phyloP scores from a whole-genome alignment of 37 sponge, comb jelly and placozoan species.

The Amphimedon queenslandica region DNA sequence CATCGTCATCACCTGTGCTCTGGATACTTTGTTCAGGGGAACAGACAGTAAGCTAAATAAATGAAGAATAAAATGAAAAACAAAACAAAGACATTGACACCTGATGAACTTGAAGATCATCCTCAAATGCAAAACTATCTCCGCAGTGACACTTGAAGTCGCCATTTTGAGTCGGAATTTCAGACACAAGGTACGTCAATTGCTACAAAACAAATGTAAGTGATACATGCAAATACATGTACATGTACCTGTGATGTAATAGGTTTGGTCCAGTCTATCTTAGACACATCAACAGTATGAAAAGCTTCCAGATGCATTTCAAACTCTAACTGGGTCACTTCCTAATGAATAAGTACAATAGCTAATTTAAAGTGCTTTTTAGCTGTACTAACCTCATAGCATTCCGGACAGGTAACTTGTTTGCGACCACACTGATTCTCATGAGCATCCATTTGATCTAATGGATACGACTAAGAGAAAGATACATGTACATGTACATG shows the following conservation, averaged over 20 bases:
- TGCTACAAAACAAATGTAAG: not conserved
- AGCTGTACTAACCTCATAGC: slow-evolving; percentile 29
- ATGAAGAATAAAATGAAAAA: not conserved
- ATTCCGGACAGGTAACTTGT: slow-evolving; percentile 35
- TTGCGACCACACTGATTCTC: slow-evolving; percentile 61
- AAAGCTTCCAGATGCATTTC: slow-evolving; percentile 64
- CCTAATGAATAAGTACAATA: slow-evolving; percentile 15
- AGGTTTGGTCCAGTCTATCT: slow-evolving; percentile 59
- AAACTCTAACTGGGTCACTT: slow-evolving; percentile 51
- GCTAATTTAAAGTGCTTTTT: not conserved
- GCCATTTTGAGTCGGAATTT: not conserved
- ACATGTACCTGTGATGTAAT: slow-evolving; percentile 33
- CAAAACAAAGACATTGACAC: not conserved
- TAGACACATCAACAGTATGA: slow-evolving; percentile 46
- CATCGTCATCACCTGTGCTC: too few species aligned
- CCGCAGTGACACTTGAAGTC: slow-evolving; percentile 42
- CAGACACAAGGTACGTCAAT: not conserved
- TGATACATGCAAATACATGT: not conserved
- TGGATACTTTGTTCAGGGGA: too few species aligned
- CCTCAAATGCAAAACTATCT: slow-evolving; percentile 47
- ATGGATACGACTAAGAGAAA: slow-evolving; percentile 38
- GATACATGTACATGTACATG: not conserved
- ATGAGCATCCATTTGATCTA: slow-evolving; percentile 61
- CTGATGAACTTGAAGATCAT: slow-evolving; percentile 76
- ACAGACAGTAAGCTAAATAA: not conserved